phyloP scores from a whole-genome alignment of 2,888 invertebrate genomes.

The Odontocerum albicorne region DNA sequence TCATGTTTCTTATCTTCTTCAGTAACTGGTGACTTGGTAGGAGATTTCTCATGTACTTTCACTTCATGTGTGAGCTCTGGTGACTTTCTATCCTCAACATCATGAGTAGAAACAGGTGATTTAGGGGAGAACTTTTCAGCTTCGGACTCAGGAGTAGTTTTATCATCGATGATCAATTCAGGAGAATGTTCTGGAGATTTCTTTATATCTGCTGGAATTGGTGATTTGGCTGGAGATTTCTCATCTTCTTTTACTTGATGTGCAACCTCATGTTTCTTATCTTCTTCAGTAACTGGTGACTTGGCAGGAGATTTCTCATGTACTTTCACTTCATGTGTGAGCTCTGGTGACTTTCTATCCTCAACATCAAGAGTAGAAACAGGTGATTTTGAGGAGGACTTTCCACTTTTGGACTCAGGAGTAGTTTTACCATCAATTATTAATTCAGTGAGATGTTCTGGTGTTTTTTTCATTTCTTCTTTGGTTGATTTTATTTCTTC shows the following conservation, averaged over 20 bases:
- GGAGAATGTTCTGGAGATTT: neutral
- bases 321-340: too few relatives aligned
- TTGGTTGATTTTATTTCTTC: neutral
- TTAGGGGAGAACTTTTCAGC: neutral
- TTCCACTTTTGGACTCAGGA: too few relatives aligned
- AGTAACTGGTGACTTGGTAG: neutral
- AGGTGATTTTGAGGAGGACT: too few relatives aligned
- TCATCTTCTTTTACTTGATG: neutral
- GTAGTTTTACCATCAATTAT: too few relatives aligned
- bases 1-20: too few relatives aligned
- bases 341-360: too few relatives aligned
- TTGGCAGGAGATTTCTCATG: neutral
- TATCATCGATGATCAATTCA: too few relatives aligned
- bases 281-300: constrained; percentile 1
- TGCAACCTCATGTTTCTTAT: too few relatives aligned
- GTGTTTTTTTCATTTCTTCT: too few relatives aligned
- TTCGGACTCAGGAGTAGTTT: neutral
- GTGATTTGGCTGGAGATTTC: neutral
- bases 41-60: neutral
- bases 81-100: neutral
- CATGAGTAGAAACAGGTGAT: neutral
- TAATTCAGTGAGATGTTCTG: too few relatives aligned
- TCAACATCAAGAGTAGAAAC: too few relatives aligned
- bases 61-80: too few relatives aligned
- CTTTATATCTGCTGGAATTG: neutral